These are phyloP conservation scores for Amphiprion ocellaris DNA, from an alignment of 2,113 vertebrate species.

Conservation along the genomic window DNA sequence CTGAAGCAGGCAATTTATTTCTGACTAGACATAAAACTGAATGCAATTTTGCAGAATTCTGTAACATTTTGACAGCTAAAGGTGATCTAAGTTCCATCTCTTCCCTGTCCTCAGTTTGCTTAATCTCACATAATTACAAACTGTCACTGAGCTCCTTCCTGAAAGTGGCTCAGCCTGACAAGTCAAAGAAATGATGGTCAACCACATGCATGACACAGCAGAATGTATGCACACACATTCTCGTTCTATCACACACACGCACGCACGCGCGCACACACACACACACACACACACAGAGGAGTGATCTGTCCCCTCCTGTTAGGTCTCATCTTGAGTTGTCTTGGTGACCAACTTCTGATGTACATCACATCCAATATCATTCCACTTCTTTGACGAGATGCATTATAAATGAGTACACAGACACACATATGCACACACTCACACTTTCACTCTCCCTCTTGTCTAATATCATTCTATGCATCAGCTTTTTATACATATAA, in stretches of 20 bases:
- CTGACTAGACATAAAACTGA: conserved; percentile 43
- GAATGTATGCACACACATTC: conserved; percentile 23
- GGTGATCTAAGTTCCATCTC: conserved; percentile 39
- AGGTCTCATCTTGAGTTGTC: conserved; percentile 63
- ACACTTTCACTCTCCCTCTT: background rate
- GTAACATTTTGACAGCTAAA: conserved; percentile 42
- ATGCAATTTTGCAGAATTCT: conserved; percentile 40
- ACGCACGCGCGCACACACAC: background rate
- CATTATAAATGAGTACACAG: conserved; percentile 80
- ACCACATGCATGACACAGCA: conserved; percentile 7
- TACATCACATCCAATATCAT: conserved; percentile 80
- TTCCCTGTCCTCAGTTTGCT: conserved; percentile 34
- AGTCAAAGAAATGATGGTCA: conserved; percentile 27
- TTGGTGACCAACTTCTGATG: conserved; percentile 74
- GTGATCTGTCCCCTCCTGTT: conserved; percentile 64
- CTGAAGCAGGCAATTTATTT: conserved; percentile 46
- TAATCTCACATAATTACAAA: conserved; percentile 53
- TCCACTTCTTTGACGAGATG: conserved; percentile 71
- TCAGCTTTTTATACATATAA: conserved; percentile 4
- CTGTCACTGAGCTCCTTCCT: conserved; percentile 7
- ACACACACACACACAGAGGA: conserved; percentile 3
- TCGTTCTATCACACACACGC: background rate
- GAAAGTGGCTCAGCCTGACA: conserved; percentile 39
- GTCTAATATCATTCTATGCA: conserved; percentile 10
- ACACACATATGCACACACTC: conserved; percentile 20